phyloP scores from a whole-genome alignment of 2,888 invertebrate species.

The Unio pictorum region DNA sequence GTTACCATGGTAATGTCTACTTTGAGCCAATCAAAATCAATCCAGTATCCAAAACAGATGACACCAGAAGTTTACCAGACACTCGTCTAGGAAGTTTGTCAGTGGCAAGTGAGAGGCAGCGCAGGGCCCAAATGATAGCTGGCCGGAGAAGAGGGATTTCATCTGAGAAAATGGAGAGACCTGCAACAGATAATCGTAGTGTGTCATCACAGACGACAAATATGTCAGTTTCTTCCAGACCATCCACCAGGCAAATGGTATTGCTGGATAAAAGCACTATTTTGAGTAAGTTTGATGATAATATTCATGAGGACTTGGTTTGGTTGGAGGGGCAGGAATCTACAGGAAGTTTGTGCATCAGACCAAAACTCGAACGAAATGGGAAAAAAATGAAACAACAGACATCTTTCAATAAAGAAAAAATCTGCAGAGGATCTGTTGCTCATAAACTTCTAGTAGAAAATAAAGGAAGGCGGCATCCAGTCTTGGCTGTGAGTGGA shows the following conservation, averaged over 20 bases:
- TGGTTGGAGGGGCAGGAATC: conserved; percentile 55
- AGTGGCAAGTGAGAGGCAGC: conserved; percentile 1
- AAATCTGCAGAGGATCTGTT: conserved; percentile 58
- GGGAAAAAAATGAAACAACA: conserved; percentile 24
- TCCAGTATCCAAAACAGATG: conserved; percentile 20
- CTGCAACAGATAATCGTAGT: conserved; percentile 21
- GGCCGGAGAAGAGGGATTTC: conserved; percentile 9
- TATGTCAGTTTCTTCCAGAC: conserved; percentile 21
- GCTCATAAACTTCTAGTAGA: conserved; percentile 44
- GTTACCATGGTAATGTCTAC: conserved; percentile 69
- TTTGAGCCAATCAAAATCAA: conserved; percentile 66
- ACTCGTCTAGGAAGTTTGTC: conserved; percentile 15
- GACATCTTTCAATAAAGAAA: conserved; percentile 42
- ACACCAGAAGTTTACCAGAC: conserved; percentile 11
- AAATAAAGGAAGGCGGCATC: conserved; percentile 30
- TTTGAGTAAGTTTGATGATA: conserved; percentile 42
- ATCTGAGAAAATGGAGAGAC: conserved; percentile 19
- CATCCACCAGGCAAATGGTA: conserved; percentile 39
- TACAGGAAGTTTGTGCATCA: conserved; percentile 57
- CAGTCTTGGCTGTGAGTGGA: conserved; percentile 51
- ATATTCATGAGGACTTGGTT: conserved; percentile 49
- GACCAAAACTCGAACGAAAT: conserved; percentile 24
- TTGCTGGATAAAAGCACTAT: conserved; percentile 56
- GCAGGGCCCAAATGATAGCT: conserved; percentile 8
- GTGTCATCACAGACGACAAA: conserved; percentile 30